Evolutionary conservation across 2,797 vertebrate genomes (phyloP).

Genomic region (Mallotus villosus): DNA sequence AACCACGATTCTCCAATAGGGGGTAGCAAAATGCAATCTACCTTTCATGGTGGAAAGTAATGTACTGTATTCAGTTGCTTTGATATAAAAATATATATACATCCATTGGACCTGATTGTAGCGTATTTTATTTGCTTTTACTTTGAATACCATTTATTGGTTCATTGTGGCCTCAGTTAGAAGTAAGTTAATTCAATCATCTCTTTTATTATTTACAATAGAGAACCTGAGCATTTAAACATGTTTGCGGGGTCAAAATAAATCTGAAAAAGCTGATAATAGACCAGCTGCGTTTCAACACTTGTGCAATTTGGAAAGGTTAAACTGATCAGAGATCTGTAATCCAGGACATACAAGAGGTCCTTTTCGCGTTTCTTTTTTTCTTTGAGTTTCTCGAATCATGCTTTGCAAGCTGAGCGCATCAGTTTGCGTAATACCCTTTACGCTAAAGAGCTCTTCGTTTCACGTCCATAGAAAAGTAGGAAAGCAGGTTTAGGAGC

Average conservation of each 20-base stretch:
- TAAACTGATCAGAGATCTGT: not conserved
- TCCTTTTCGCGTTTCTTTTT: not conserved
- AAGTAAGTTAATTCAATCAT: too few species aligned
- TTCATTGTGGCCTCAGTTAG: too few species aligned
- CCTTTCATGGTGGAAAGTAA: not conserved
- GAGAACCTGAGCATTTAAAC: too few species aligned
- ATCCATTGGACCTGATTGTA: too few species aligned
- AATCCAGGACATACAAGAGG: not conserved
- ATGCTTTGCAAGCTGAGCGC: conserved; percentile 2
- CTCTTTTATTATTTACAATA: too few species aligned
- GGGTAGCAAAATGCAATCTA: conserved; percentile 18
- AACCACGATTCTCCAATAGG: conserved; percentile 24
- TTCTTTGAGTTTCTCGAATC: not conserved
- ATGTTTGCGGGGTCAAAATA: too few species aligned
- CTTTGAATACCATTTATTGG: too few species aligned
- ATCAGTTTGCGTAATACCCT: not conserved
- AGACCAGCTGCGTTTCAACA: not conserved
- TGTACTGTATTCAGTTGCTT: too few species aligned
- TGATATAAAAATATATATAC: too few species aligned
- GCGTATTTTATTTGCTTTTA: too few species aligned
- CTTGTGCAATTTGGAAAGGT: too few species aligned
- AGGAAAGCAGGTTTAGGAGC: not conserved
- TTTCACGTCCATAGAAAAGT: conserved; percentile 12
- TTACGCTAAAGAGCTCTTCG: not conserved
- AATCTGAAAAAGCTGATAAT: too few species aligned